Conservation (phyloP, 2,797 vertebrate species). For the Oreochromis mossambicus region DNA sequence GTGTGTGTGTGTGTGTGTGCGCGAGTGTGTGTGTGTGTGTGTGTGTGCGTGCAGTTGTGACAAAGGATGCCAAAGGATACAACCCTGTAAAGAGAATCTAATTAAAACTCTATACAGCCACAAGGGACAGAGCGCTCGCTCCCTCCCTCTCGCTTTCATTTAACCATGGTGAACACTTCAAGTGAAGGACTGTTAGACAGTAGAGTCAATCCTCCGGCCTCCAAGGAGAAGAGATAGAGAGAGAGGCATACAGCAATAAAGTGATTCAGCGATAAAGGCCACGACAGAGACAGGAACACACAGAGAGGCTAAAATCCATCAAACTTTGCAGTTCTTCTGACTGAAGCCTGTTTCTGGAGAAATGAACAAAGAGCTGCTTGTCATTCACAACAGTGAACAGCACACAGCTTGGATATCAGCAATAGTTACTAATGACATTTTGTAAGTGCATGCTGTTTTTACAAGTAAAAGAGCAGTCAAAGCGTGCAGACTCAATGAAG, state of each 20-base stretch:
- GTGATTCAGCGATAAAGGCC: slow-evolving; percentile 5
- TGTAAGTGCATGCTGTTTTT: background rate
- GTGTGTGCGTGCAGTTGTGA: slow-evolving; percentile 1
- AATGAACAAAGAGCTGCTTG: background rate
- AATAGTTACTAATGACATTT: background rate
- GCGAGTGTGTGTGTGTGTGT: background rate
- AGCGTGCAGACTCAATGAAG: background rate
- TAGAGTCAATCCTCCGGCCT: slow-evolving; percentile 37
- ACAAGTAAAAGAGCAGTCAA: background rate
- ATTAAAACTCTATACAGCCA: slow-evolving; percentile 71
- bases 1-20: background rate
- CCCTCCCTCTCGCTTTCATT: slow-evolving; percentile 29
- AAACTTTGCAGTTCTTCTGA: background rate
- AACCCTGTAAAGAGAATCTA: slow-evolving; percentile 71
- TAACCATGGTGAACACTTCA: slow-evolving; percentile 47
- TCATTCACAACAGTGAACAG: background rate
- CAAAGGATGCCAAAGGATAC: slow-evolving; percentile 69
- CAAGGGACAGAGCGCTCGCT: slow-evolving; percentile 42
- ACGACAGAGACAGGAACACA: background rate
- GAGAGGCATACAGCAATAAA: background rate
- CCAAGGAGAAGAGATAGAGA: slow-evolving; percentile 24
- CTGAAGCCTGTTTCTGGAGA: background rate
- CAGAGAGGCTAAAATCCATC: background rate
- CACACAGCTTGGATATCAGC: background rate
- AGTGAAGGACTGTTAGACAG: slow-evolving; percentile 53